These are phyloP conservation scores for Euwallacea similis DNA, from an alignment of 1,140 invertebrate species.

Conservation along the genomic window DNA sequence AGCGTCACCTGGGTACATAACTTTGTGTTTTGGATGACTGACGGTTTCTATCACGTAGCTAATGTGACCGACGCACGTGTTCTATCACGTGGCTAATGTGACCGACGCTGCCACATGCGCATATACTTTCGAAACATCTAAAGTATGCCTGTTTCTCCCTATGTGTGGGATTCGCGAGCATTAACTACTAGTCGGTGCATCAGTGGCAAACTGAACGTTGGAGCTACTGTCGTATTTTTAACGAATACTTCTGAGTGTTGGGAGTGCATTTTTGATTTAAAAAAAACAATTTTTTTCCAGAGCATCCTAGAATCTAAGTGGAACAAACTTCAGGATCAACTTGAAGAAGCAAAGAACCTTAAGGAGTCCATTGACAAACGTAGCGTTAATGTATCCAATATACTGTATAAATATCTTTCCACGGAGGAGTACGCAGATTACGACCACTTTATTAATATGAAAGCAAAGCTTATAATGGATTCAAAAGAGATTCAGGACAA, in stretches of 20 bases:
- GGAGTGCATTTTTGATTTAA: too few relatives aligned
- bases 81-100: too few relatives aligned
- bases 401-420: constrained; percentile 75
- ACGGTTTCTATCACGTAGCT: too few relatives aligned
- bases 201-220: too few relatives aligned
- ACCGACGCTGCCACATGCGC: too few relatives aligned
- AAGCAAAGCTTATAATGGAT: constrained; percentile 87
- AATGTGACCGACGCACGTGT: too few relatives aligned
- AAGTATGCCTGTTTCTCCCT: too few relatives aligned
- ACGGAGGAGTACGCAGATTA: constrained; percentile 80
- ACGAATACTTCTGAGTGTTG: background rate
- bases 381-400: constrained; percentile 72
- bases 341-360: constrained; percentile 82
- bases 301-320: constrained; percentile 75
- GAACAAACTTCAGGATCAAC: constrained; percentile 75
- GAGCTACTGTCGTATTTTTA: background rate
- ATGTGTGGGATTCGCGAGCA: too few relatives aligned
- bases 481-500: constrained; percentile 83
- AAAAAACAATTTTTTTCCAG: constrained; percentile 54
- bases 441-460: constrained; percentile 88
- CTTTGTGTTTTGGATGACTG: too few relatives aligned
- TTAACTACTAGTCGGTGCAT: too few relatives aligned
- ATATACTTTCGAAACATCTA: too few relatives aligned
- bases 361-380: constrained; percentile 84
- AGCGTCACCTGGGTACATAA: too few relatives aligned